Base-by-base conservation (phyloP, 1,140 invertebrate species). In the Drosophila parvula region DNA sequence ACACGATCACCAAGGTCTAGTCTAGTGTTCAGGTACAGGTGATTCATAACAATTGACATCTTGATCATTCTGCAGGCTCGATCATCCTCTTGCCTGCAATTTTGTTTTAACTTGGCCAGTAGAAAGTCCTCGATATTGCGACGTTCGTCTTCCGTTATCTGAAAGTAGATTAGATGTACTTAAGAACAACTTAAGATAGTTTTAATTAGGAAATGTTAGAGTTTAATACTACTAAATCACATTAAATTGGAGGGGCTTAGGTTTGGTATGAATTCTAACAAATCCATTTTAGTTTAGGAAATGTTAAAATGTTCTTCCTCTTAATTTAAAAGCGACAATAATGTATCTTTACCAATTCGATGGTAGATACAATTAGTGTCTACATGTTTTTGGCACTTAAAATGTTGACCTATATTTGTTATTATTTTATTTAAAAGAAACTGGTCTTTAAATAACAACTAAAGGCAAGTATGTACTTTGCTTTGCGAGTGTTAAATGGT, bases 51-150 rank as follows among this genome's bases (percentile, higher is more conserved):
- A 2, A 95, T 95, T 5, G 96, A 95, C 63, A 96, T 90, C 91
- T 97, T 96, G 5, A 96, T 92, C 93, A 96, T 96, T 69, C 96
- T 95, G 82, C 96, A 97, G 16, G 96, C 95, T 32, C 95, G 95
- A 11, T 96, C 94, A 73, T 97, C 96, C 45, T 95, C 94, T 57
- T 96, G 94, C 2, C 94, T 94, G 81, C 96, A 97, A 92, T 96
- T 96, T 43, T 93, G 92, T 78, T 96, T 96, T 10, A 97, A 92
- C 64, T 96, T 96, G 16, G 94, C 93, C 58, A 96, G 92, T 5
- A 97, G 92, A 9, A 94, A 93, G 64, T 96, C 95, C 91, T 97
- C 96, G 36, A 93, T 91, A 78, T 91, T 86, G 69, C 83, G 70
- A 5, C 82, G 84, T 41, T 90, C 90, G 0, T 90, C 77, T 0